A percentile compares a stretch with the other conserved stretches of the same genome.
Conservation (phyloP, 2,888 invertebrate genomes). For the Aspidapion aeneum region DNA sequence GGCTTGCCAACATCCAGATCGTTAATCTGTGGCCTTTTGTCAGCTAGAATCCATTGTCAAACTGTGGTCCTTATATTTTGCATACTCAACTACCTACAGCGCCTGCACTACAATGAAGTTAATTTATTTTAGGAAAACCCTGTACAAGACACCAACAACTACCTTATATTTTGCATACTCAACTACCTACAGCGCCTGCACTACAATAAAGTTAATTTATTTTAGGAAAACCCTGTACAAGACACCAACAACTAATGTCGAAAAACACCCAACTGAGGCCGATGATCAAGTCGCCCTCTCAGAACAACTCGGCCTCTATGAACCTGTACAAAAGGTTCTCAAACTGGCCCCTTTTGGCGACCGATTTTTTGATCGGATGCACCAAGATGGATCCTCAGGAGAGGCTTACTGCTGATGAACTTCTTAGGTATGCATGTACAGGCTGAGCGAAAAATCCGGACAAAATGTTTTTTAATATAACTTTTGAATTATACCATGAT, state of each 20-base stretch:
- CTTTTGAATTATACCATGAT: no score
- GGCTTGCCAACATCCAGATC: no score
- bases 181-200: no score
- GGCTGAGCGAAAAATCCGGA: no score
- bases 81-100: no score
- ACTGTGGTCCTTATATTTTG: no score
- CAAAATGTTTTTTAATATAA: no score
- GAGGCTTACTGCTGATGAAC: conserved; percentile 58
- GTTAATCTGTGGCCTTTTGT: no score
- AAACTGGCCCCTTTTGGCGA: conserved; percentile 45
- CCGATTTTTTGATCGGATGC: conserved; percentile 51
- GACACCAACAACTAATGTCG: conserved; percentile 49
- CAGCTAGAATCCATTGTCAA: no score
- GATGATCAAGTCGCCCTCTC: conserved; percentile 40
- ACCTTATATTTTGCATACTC: no score
- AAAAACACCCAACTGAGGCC: conserved; percentile 49
- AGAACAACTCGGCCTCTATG: conserved; percentile 19
- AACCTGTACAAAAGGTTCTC: conserved; percentile 46
- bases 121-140: conserved; percentile 52
- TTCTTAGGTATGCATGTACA: conserved; percentile 67
- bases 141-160: conserved; percentile 49
- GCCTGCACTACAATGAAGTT: no score
- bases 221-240: conserved; percentile 49
- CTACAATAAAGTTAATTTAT: no score
- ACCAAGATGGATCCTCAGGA: conserved; percentile 63